Evolutionary conservation across 2,113 vertebrate species (phyloP).

Genomic region (Morone chrysops): DNA sequence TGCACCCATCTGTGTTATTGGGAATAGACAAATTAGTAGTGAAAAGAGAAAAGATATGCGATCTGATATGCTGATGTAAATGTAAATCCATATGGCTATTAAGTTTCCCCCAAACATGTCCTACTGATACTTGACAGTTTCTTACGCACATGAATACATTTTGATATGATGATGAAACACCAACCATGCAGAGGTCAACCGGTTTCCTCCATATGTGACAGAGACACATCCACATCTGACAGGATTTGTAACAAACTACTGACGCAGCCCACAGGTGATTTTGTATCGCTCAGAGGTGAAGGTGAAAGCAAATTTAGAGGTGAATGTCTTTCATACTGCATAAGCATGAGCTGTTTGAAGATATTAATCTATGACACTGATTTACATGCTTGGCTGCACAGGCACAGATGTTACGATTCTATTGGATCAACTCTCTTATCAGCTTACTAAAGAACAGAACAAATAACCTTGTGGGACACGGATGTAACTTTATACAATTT

Average conservation of each 20-base stretch:
- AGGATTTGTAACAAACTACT: not conserved
- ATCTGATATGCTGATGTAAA: not conserved
- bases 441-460: not conserved
- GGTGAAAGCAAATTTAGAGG: not conserved
- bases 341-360: not conserved
- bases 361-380: conserved; percentile 8
- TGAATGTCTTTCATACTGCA: not conserved
- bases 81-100: not conserved
- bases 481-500: not conserved
- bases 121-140: too few relatives aligned
- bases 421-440: not conserved
- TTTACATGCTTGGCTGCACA: not conserved
- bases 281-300: not conserved
- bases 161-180: not conserved
- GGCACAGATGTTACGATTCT: not conserved
- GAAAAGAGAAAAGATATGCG: not conserved
- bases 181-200: not conserved
- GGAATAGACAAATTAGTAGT: not conserved
- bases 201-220: not conserved
- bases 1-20: not conserved
- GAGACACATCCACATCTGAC: not conserved
- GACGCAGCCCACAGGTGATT: not conserved
- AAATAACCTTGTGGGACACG: not conserved
- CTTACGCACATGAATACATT: not conserved
- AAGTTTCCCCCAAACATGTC: not conserved